Percentiles rank a stretch among this genome's conserved stretches.
Conservation (phyloP, 2,888 invertebrate genomes). For the Hydrotaea cyrtoneurina region DNA sequence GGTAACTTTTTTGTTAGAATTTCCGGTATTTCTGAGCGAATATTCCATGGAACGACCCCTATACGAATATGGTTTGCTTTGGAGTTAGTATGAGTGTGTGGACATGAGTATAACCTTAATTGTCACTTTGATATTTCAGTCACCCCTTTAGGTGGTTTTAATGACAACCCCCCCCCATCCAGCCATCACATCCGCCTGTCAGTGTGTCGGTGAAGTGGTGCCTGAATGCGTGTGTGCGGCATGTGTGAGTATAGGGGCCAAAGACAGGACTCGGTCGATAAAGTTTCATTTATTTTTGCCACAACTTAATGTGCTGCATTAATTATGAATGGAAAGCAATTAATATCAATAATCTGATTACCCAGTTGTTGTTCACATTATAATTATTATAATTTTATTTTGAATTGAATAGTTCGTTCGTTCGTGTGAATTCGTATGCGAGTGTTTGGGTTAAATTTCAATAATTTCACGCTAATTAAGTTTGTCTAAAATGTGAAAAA, state of each 20-base stretch:
- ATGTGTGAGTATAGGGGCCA: neutral
- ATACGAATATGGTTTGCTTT: neutral
- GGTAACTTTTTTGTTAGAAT: no score
- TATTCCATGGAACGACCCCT: no score
- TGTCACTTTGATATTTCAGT: neutral
- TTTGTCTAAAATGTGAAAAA: neutral
- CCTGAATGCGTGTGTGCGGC: neutral
- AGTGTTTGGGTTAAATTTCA: slow-evolving; percentile 5
- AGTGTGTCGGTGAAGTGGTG: neutral
- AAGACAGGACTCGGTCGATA: neutral
- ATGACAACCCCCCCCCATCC: no score
- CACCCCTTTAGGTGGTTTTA: neutral
- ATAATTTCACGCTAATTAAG: neutral
- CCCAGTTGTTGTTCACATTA: neutral
- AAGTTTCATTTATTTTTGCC: neutral
- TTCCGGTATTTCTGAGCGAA: no score
- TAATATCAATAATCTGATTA: slow-evolving; percentile 32
- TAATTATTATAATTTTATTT: slow-evolving; percentile 12
- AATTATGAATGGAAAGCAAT: slow-evolving; percentile 39
- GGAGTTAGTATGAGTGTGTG: neutral
- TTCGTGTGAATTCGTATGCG: neutral
- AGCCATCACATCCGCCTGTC: no score
- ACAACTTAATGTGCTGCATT: slow-evolving; percentile 17
- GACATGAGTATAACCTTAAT: neutral
- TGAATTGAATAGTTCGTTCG: neutral